Evolutionary conservation across 2,888 invertebrate species (phyloP).

Genomic region (Gerris lacustris): DNA sequence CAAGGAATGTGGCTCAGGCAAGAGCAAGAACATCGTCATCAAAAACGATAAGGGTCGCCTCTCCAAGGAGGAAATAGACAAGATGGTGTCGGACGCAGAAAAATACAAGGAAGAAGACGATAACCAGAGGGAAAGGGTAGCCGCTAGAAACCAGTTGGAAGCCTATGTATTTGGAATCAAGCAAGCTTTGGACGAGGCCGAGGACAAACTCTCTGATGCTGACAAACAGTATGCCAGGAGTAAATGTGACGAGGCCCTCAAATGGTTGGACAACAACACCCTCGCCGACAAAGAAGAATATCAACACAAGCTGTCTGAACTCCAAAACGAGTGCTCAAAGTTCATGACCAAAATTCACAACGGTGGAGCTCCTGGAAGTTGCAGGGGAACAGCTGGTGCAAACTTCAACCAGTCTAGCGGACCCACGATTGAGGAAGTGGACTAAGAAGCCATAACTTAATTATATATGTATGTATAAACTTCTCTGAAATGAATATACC

Average conservation of each 20-base stretch:
- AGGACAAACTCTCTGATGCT: slow-evolving; percentile 35
- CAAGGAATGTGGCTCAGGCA: slow-evolving; percentile 39
- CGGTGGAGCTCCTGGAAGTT: slow-evolving; percentile 17
- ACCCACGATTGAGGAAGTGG: slow-evolving; percentile 42
- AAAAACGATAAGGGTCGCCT: slow-evolving; percentile 40
- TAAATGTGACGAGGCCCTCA: slow-evolving; percentile 36
- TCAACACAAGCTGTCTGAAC: slow-evolving; percentile 37
- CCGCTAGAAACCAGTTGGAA: slow-evolving; percentile 40
- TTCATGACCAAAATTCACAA: slow-evolving; percentile 37
- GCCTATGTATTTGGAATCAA: slow-evolving; percentile 36
- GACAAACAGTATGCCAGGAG: slow-evolving; percentile 37
- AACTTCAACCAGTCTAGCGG: slow-evolving; percentile 30
- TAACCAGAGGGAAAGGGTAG: slow-evolving; percentile 36
- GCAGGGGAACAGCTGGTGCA: slow-evolving; percentile 24
- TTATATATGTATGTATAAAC: neutral
- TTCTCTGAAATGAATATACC: neutral
- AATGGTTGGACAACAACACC: slow-evolving; percentile 41
- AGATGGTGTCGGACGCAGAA: slow-evolving; percentile 38
- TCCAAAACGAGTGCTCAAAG: slow-evolving; percentile 37
- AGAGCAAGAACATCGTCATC: slow-evolving; percentile 33
- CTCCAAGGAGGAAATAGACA: slow-evolving; percentile 41
- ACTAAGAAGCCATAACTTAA: slow-evolving; percentile 31
- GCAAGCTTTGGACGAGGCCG: slow-evolving; percentile 35
- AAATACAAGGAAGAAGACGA: slow-evolving; percentile 37
- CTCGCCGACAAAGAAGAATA: slow-evolving; percentile 39